These are phyloP conservation scores for Miltochrista miniata DNA, from an alignment of 2,888 invertebrate species.

Conservation along the genomic window DNA sequence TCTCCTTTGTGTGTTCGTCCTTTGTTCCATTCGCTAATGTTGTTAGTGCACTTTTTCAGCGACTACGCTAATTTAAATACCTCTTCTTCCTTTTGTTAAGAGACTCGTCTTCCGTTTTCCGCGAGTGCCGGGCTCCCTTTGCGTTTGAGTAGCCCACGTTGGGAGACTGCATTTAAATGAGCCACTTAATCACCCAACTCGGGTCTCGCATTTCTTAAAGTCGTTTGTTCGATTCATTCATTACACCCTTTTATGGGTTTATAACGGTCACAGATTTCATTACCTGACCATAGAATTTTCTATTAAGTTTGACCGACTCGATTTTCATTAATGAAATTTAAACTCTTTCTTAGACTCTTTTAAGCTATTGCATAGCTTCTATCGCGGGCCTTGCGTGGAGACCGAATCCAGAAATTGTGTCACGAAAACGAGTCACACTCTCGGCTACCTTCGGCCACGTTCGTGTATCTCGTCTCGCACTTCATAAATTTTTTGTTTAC, in stretches of 20 bases:
- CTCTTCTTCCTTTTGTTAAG: constrained; percentile 79
- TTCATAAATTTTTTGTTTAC: too few relatives aligned
- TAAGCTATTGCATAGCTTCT: too few relatives aligned
- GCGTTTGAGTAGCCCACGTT: constrained; percentile 77
- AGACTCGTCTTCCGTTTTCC: constrained; percentile 81
- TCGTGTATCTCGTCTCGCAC: too few relatives aligned
- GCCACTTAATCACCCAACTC: constrained; percentile 82
- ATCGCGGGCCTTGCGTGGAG: too few relatives aligned
- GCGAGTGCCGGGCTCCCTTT: constrained; percentile 74
- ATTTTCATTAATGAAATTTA: too few relatives aligned
- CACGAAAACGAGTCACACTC: too few relatives aligned
- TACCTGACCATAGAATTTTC: constrained; percentile 20
- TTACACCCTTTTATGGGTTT: constrained; percentile 54
- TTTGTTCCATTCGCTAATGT: constrained; percentile 81
- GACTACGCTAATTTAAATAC: constrained; percentile 83
- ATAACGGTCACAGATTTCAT: constrained; percentile 29
- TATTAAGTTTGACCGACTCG: constrained; percentile 12
- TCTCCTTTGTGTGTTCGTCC: constrained; percentile 69
- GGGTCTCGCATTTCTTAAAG: constrained; percentile 74
- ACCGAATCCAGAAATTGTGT: too few relatives aligned
- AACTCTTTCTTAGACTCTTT: too few relatives aligned
- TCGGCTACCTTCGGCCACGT: too few relatives aligned
- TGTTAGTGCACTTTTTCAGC: constrained; percentile 83
- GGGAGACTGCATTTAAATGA: constrained; percentile 83
- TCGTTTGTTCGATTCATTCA: constrained; percentile 77